Evolutionary conservation across 2,888 invertebrate species (phyloP).

Genomic region (Caenorhabditis plicata): DNA sequence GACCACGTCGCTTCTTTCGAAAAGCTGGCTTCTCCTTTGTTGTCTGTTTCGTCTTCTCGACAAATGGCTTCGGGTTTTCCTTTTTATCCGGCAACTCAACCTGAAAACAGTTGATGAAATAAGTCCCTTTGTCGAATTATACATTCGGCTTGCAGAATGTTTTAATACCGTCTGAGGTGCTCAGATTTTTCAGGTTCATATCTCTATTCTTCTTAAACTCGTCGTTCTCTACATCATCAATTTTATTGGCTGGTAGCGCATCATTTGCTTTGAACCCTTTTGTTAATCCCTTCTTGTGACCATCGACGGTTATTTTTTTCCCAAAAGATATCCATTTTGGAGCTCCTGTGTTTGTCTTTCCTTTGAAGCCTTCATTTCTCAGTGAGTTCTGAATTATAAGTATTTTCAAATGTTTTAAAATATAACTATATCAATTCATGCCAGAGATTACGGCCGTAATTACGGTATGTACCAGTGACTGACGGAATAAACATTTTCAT

Average conservation of each 20-base stretch:
- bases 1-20: slow-evolving; percentile 8
- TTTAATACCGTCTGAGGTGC: slow-evolving; percentile 1
- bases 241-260: slow-evolving; percentile 20
- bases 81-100: slow-evolving; percentile 4
- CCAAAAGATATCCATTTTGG: slow-evolving; percentile 50
- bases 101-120: slow-evolving; percentile 7
- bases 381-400: no score
- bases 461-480: no score
- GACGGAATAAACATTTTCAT: no score
- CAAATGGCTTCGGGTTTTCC: slow-evolving; percentile 3
- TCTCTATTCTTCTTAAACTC: slow-evolving; percentile 24
- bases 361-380: slow-evolving; percentile 10
- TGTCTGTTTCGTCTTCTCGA: neutral
- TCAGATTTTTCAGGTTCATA: slow-evolving; percentile 11
- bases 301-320: slow-evolving; percentile 17
- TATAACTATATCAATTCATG: no score
- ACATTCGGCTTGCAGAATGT: slow-evolving; percentile 20
- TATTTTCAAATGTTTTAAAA: no score
- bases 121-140: no score
- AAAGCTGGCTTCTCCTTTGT: neutral
- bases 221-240: slow-evolving; percentile 4
- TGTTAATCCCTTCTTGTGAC: slow-evolving; percentile 4
- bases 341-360: slow-evolving; percentile 18
- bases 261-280: slow-evolving; percentile 37
- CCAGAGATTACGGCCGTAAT: no score